A percentile compares a stretch with the other conserved stretches of the same genome.
Conservation (phyloP, 2,113 vertebrate genomes). For the Ursus arctos region DNA sequence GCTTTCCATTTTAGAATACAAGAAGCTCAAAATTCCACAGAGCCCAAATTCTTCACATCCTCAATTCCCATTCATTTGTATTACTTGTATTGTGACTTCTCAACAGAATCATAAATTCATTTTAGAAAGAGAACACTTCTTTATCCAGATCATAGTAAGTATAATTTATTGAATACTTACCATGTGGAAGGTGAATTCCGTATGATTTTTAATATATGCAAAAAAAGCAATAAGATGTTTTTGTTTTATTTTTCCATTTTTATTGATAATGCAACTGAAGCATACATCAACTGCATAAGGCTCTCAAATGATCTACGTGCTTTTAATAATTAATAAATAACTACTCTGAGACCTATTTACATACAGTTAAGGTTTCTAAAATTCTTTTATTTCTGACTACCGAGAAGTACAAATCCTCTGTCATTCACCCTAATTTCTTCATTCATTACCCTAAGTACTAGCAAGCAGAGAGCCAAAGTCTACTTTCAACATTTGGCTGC, state of each 20-base stretch:
- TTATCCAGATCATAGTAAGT: background rate
- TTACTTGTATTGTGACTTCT: background rate
- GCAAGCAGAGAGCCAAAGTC: background rate
- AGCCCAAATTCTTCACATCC: background rate
- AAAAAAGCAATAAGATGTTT: background rate
- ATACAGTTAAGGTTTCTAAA: conserved; percentile 3
- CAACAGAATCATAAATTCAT: background rate
- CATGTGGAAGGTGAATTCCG: background rate
- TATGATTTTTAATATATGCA: background rate
- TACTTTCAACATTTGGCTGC: background rate
- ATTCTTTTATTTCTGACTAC: background rate
- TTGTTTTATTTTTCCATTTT: background rate
- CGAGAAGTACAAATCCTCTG: background rate
- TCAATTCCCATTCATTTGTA: background rate
- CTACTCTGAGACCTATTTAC: background rate
- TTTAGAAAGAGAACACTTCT: background rate
- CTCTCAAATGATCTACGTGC: background rate
- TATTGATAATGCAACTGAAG: background rate
- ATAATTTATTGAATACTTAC: background rate
- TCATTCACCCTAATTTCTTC: background rate
- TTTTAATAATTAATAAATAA: background rate
- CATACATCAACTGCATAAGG: background rate
- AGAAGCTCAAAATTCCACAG: background rate
- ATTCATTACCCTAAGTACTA: background rate
- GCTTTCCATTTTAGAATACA: conserved; percentile 31